phyloP scores from a whole-genome alignment of 1,140 invertebrate species.

The Drosophila lini region DNA sequence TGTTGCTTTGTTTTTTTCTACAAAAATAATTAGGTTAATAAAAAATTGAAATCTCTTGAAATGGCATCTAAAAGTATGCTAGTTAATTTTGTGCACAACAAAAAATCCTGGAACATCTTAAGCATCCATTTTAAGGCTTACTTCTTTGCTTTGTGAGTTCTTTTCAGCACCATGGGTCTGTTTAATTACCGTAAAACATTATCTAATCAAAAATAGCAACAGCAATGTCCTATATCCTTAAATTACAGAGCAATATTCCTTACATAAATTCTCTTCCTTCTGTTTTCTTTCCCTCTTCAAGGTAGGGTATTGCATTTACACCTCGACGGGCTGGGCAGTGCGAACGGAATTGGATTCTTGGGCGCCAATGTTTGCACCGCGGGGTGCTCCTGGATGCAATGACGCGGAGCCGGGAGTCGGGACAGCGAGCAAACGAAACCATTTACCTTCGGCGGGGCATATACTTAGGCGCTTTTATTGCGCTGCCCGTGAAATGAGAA shows the following conservation, averaged over 20 bases:
- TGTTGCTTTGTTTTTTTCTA: too few relatives aligned
- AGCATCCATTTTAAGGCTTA: neutral
- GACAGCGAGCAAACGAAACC: slow-evolving; percentile 52
- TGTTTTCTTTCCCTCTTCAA: neutral
- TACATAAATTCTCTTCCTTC: too few relatives aligned
- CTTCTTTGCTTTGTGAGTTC: neutral
- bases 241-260: neutral
- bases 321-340: slow-evolving; percentile 12
- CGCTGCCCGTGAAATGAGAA: slow-evolving; percentile 72
- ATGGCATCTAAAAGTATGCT: too few relatives aligned
- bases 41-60: neutral
- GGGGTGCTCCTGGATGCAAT: slow-evolving; percentile 68
- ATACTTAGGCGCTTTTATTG: slow-evolving; percentile 71
- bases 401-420: slow-evolving; percentile 36
- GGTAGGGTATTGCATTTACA: slow-evolving; percentile 23
- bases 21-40: too few relatives aligned
- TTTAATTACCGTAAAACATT: neutral
- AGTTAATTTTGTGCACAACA: too few relatives aligned
- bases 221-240: neutral
- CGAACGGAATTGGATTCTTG: slow-evolving; percentile 40
- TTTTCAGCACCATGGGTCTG: neutral
- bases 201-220: neutral
- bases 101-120: neutral
- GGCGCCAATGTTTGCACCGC: slow-evolving; percentile 77
- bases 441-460: slow-evolving; percentile 63